phyloP scores from a whole-genome alignment of 1,140 invertebrate species.

The Telenomus remus region DNA sequence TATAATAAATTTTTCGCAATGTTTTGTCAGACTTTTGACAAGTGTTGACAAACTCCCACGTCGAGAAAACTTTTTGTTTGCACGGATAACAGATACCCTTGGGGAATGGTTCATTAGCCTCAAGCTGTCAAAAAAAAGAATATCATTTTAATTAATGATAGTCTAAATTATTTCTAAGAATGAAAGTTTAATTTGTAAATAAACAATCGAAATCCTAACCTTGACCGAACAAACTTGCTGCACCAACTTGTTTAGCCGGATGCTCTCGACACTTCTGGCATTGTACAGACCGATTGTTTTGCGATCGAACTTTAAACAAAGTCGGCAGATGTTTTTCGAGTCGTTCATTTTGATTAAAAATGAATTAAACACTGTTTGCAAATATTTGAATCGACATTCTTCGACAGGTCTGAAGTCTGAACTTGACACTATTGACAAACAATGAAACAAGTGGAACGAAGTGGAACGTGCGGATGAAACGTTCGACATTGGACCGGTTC shows the following conservation, averaged over 20 bases:
- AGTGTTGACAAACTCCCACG: conserved; percentile 41
- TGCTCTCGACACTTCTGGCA: conserved; percentile 19
- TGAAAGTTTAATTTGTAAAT: background rate
- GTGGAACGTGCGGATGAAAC: too few species aligned
- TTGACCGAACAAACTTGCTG: conserved; percentile 37
- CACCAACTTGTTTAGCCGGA: conserved; percentile 22
- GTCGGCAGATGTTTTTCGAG: conserved; percentile 33
- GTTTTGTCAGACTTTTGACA: conserved; percentile 45
- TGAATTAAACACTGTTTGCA: too few species aligned
- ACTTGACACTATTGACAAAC: too few species aligned
- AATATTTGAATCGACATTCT: too few species aligned
- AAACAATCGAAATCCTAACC: conserved; percentile 11
- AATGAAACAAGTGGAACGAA: too few species aligned
- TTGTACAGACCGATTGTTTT: conserved; percentile 34
- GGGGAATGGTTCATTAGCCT: conserved; percentile 35
- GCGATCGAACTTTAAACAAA: conserved; percentile 39
- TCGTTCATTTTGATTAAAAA: conserved; percentile 23
- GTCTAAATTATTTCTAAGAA: too few species aligned
- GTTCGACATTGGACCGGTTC: too few species aligned
- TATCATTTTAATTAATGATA: too few species aligned
- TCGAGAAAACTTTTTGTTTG: conserved; percentile 33
- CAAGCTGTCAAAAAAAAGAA: conserved; percentile 31
- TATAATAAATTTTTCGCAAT: conserved; percentile 40
- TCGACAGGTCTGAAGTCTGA: too few species aligned
- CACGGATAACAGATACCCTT: conserved; percentile 45